These are phyloP conservation scores for Platysternon megacephalum DNA, from an alignment of 2,113 vertebrate species.

Conservation along the genomic window DNA sequence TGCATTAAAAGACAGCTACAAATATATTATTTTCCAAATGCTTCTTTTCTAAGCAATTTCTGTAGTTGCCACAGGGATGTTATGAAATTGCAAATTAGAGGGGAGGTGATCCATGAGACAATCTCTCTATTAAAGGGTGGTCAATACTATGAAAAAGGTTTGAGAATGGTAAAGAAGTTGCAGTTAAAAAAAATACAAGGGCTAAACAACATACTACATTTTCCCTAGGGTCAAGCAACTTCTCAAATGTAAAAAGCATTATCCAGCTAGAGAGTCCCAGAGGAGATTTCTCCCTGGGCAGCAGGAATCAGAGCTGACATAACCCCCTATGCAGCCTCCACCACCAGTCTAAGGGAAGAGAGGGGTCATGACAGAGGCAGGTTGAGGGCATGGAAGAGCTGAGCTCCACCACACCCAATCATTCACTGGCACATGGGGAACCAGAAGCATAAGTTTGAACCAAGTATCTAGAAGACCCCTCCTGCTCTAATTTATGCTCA, in stretches of 20 bases:
- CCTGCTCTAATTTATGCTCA: background rate
- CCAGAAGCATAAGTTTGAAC: background rate
- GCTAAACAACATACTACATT: background rate
- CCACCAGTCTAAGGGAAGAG: accelerated
- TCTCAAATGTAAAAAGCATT: background rate
- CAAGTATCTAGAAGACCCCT: background rate
- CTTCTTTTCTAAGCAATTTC: background rate
- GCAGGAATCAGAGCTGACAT: background rate
- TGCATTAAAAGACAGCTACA: background rate
- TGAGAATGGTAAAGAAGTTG: background rate
- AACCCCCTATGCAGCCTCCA: background rate
- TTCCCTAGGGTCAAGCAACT: background rate
- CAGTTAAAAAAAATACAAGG: background rate
- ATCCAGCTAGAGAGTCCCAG: accelerated
- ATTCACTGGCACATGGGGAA: background rate
- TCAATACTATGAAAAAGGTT: background rate
- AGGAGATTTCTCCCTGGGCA: accelerated
- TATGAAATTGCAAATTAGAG: background rate
- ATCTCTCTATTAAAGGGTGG: background rate
- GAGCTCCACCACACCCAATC: accelerated
- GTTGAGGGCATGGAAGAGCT: background rate
- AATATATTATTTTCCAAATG: background rate
- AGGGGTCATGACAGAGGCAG: accelerated
- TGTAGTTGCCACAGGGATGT: background rate
- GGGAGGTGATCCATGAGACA: background rate